These are phyloP conservation scores for Rhimphoctona megacephalus DNA, from an alignment of 2,888 invertebrate genomes.

Conservation along the genomic window DNA sequence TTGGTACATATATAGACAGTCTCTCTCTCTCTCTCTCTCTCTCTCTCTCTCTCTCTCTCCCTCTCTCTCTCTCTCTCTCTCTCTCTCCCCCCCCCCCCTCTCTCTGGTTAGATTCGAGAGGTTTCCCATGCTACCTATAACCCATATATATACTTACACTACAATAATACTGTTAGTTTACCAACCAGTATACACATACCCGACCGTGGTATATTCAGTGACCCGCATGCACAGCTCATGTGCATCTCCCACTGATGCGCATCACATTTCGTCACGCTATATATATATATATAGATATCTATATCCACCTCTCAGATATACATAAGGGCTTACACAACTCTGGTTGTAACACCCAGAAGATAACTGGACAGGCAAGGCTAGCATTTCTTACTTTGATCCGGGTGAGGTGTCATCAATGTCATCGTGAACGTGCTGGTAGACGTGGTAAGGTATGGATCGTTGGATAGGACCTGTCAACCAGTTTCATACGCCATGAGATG, in stretches of 20 bases:
- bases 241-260: slow-evolving; percentile 44
- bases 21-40: not conserved
- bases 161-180: slow-evolving; percentile 45
- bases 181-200: slow-evolving; percentile 39
- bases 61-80: not conserved
- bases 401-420: slow-evolving; percentile 5
- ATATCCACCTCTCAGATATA: not conserved
- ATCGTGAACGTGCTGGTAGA: slow-evolving; percentile 8
- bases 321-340: slow-evolving; percentile 16
- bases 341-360: not conserved
- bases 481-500: not conserved
- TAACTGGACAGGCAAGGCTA: not conserved
- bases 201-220: slow-evolving; percentile 35
- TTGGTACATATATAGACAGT: slow-evolving; percentile 21
- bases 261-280: slow-evolving; percentile 47
- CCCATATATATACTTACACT: slow-evolving; percentile 53
- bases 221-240: slow-evolving; percentile 44
- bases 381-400: slow-evolving; percentile 2
- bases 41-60: slow-evolving; percentile 1
- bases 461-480: not conserved
- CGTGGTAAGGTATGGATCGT: not conserved
- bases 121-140: slow-evolving; percentile 43
- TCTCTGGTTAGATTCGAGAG: slow-evolving; percentile 37
- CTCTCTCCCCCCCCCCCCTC: too few relatives aligned
- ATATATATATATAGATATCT: not conserved